Conservation (phyloP, 2,888 invertebrate genomes). For the Platynereis dumerilii region DNA sequence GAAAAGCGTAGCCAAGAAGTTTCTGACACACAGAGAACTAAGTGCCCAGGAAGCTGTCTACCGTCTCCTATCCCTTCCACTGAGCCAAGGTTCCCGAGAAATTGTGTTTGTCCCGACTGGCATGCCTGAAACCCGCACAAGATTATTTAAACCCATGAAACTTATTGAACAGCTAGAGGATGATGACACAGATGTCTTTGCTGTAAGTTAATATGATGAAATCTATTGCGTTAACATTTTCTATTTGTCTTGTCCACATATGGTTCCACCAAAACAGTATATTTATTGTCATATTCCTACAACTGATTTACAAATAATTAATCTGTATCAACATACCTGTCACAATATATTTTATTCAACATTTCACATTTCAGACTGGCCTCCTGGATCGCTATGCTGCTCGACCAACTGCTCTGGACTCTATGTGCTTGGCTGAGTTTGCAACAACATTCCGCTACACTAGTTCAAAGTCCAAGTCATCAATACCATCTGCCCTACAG, state of each 20-base stretch:
- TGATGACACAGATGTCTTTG: constrained; percentile 34
- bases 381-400: constrained; percentile 46
- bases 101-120: constrained; percentile 38
- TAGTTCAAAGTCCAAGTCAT: too few relatives aligned
- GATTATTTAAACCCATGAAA: constrained; percentile 41
- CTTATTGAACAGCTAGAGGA: constrained; percentile 35
- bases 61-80: constrained; percentile 36
- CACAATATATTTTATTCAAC: too few relatives aligned
- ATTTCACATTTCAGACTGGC: constrained; percentile 33
- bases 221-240: too few relatives aligned
- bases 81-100: constrained; percentile 32
- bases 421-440: constrained; percentile 49
- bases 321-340: too few relatives aligned
- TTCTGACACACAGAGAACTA: constrained; percentile 39
- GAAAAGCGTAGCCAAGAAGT: constrained; percentile 33
- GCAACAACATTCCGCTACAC: constrained; percentile 21
- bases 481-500: too few relatives aligned
- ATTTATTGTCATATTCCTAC: too few relatives aligned
- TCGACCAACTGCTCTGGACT: constrained; percentile 43
- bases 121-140: constrained; percentile 40
- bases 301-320: too few relatives aligned
- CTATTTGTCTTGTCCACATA: too few relatives aligned
- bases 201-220: too few relatives aligned
- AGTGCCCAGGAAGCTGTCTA: constrained; percentile 43
- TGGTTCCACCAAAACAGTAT: too few relatives aligned